phyloP scores from a whole-genome alignment of 2,797 vertebrate species.

The Hoplostethus atlanticus region DNA sequence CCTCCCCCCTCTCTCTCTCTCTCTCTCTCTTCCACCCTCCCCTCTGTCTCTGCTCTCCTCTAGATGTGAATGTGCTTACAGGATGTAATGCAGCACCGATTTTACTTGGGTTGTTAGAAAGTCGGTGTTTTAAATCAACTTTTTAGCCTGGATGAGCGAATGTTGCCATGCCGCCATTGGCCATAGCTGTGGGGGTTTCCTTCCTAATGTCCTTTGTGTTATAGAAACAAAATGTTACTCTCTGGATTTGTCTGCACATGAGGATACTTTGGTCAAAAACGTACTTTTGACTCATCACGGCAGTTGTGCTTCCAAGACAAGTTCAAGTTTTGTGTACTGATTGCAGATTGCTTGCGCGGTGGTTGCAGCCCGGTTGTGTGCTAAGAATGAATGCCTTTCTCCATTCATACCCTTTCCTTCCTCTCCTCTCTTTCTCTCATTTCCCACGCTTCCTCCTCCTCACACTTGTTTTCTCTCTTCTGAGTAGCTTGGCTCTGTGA shows the following conservation, averaged over 20 bases:
- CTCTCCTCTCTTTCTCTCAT: not conserved
- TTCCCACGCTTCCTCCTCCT: slow-evolving; percentile 6
- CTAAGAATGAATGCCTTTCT: slow-evolving; percentile 49
- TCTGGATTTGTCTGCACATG: too few relatives aligned
- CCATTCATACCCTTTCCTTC: not conserved
- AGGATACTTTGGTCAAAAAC: not conserved
- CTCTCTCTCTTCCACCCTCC: slow-evolving; percentile 15
- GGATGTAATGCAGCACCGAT: not conserved
- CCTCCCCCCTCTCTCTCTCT: not conserved
- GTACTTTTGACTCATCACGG: slow-evolving; percentile 55
- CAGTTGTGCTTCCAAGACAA: slow-evolving; percentile 50
- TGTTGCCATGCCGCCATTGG: too few relatives aligned
- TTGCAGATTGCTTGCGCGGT: not conserved
- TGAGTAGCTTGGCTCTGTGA: slow-evolving; percentile 23
- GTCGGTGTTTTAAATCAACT: too few relatives aligned
- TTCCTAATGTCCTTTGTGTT: too few relatives aligned
- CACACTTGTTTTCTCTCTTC: slow-evolving; percentile 1
- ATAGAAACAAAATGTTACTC: too few relatives aligned
- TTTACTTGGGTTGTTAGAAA: not conserved
- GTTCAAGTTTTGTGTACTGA: not conserved
- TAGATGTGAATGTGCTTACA: too few relatives aligned
- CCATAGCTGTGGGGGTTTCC: too few relatives aligned
- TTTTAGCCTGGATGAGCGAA: too few relatives aligned
- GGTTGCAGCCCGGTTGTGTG: slow-evolving; percentile 27
- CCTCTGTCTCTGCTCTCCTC: not conserved